phyloP scores from a whole-genome alignment of 1,140 invertebrate species.

The Pomacea maculata region DNA sequence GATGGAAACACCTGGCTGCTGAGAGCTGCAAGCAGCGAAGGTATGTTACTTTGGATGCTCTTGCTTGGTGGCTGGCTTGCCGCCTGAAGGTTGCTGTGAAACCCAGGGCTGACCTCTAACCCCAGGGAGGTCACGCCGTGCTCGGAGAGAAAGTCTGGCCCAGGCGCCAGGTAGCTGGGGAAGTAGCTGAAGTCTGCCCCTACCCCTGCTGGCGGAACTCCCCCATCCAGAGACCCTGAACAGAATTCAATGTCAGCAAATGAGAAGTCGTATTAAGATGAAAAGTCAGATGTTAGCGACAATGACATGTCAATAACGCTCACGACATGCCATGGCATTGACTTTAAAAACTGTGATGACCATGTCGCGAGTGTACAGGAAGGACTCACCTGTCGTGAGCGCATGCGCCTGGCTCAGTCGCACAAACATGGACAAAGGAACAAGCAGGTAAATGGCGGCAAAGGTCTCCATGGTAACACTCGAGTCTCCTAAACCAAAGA shows the following conservation, averaged over 20 bases:
- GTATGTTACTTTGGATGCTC: too few species aligned
- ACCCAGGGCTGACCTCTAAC: too few species aligned
- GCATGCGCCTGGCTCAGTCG: too few species aligned
- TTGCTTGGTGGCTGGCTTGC: neutral
- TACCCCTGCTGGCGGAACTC: neutral
- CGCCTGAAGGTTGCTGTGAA: neutral
- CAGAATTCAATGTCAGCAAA: neutral
- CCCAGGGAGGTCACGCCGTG: neutral
- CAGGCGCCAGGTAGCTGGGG: neutral
- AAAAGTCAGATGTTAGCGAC: neutral
- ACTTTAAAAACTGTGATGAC: neutral
- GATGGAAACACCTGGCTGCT: too few species aligned
- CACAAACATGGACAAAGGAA: too few species aligned
- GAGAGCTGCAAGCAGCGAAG: too few species aligned
- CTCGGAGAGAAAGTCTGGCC: neutral
- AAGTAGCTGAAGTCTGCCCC: conserved; percentile 12
- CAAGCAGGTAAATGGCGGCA: too few species aligned
- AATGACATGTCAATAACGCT: neutral
- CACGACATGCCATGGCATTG: neutral
- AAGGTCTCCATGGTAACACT: too few species aligned
- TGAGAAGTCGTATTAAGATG: neutral
- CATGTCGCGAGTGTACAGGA: too few species aligned
- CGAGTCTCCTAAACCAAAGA: too few species aligned
- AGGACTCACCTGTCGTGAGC: too few species aligned
- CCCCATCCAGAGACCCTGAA: neutral